Base-by-base conservation (phyloP, 2,797 vertebrate genomes). In the Mormyrus proboscirostris region DNA sequence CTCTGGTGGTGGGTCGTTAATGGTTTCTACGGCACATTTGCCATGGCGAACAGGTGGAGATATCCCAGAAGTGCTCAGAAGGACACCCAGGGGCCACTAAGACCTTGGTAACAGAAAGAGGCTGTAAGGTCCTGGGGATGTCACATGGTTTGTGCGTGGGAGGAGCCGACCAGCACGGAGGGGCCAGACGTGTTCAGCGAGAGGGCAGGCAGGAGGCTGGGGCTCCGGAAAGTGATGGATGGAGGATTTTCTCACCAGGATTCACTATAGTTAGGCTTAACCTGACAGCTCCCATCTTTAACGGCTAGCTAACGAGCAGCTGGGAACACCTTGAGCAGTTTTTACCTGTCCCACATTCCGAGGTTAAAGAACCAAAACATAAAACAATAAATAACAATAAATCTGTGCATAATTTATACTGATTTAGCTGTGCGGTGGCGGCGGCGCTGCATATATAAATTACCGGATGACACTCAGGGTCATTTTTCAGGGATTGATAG, bases 231-330 rank as follows among this genome's bases (percentile, higher is more conserved):
- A 41, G 57, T 2, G 44, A 65, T 59, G 25, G 87, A 82, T 57
- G 49, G 33, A 44, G 50, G 79, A 59, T 33, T 1, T 62, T 82
- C 84, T 85, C 41, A 22, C 88, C 82, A 57, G 89, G 90, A 86
- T 89, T 90, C 91, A 88, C 85, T 90, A 89, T 87, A 89, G 90
- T 88, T 89, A 89, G 73, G 89, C 73, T 88, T 82, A 19, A 86
- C 51, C 49, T 88, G 86, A 89, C 90, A 88, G 88, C 90, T 90
- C 89, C 90, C 90, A 84, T 90, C 88, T 90, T 90, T 91, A 91
- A 90, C 87, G 65, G 38, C 88, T 89, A 49, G 50, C 44, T 65
- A 89, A 73, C 69, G 86, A 90, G 50, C 90, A 90, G 89, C n/a
- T 12, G 49, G 88, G 49, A 22, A 25, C n/a, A 53, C 50, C 84